phyloP scores from a whole-genome alignment of 2,888 invertebrate species.

The Cerastis leucographa region DNA sequence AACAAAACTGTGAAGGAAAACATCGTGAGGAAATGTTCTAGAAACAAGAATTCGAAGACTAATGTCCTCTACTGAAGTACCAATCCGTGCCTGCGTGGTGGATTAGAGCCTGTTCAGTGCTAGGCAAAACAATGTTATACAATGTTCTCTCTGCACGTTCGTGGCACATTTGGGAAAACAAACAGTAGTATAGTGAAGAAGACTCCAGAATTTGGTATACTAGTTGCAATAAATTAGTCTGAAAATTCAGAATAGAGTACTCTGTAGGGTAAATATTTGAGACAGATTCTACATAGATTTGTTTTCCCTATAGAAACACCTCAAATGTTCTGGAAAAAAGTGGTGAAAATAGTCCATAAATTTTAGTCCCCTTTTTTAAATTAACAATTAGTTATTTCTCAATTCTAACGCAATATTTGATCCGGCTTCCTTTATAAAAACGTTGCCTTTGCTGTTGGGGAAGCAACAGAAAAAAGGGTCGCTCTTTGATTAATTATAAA shows the following conservation, averaged over 20 bases:
- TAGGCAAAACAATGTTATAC: too few species aligned
- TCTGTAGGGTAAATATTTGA: neutral
- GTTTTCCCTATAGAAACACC: neutral
- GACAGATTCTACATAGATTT: neutral
- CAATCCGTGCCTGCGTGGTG: neutral
- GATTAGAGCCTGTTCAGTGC: too few species aligned
- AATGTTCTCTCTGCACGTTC: too few species aligned
- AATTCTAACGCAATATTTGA: neutral
- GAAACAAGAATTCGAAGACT: neutral
- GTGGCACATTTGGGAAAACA: too few species aligned
- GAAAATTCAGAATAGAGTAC: neutral
- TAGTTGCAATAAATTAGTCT: neutral
- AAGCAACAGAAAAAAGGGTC: constrained; percentile 8
- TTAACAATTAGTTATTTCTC: neutral
- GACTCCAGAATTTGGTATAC: neutral
- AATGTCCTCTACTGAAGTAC: neutral
- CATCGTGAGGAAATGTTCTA: neutral
- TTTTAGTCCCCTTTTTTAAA: constrained; percentile 8
- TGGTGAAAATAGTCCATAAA: neutral
- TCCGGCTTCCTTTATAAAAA: constrained; percentile 8
- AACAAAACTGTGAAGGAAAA: neutral
- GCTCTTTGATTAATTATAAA: neutral
- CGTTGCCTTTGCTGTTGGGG: neutral
- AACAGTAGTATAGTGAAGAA: too few species aligned
- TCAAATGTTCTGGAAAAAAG: neutral